Percentiles rank a stretch among this genome's conserved stretches.
phyloP scores from a whole-genome alignment of 2,797 vertebrate species.

The Etheostoma perlongum region DNA sequence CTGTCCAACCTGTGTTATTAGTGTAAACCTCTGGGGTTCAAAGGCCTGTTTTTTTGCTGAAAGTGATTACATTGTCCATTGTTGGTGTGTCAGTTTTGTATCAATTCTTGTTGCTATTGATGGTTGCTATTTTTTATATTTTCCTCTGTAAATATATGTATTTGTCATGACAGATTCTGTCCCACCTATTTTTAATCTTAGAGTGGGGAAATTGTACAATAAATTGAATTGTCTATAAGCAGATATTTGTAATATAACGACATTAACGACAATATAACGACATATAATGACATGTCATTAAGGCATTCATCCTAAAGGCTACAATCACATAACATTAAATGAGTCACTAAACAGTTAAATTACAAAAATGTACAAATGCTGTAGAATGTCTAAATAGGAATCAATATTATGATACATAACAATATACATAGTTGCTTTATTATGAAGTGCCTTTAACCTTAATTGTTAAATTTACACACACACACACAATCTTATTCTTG shows the following conservation, averaged over 20 bases:
- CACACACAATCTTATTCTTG: too few relatives aligned
- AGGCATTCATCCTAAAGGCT: background rate
- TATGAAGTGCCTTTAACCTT: too few relatives aligned
- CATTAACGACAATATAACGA: too few relatives aligned
- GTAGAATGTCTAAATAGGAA: background rate
- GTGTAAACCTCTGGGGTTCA: conserved; percentile 22
- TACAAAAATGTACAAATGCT: background rate
- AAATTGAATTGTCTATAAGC: background rate
- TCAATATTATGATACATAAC: background rate
- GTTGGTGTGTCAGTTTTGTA: background rate
- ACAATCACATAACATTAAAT: background rate
- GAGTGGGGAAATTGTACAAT: background rate
- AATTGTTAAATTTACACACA: too few relatives aligned
- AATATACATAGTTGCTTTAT: too few relatives aligned
- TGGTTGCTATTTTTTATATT: background rate
- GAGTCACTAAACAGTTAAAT: background rate
- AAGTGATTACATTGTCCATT: background rate
- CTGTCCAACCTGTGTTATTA: conserved; percentile 15
- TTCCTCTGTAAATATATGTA: background rate
- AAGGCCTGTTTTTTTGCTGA: conserved; percentile 10
- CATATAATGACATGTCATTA: too few relatives aligned
- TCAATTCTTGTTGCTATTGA: background rate
- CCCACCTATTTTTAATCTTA: background rate
- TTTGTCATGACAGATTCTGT: conserved; percentile 3
- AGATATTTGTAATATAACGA: background rate